Base-by-base conservation (phyloP, 35 echinoderm and acorn worm genomes). In the Lytechinus pictus region DNA sequence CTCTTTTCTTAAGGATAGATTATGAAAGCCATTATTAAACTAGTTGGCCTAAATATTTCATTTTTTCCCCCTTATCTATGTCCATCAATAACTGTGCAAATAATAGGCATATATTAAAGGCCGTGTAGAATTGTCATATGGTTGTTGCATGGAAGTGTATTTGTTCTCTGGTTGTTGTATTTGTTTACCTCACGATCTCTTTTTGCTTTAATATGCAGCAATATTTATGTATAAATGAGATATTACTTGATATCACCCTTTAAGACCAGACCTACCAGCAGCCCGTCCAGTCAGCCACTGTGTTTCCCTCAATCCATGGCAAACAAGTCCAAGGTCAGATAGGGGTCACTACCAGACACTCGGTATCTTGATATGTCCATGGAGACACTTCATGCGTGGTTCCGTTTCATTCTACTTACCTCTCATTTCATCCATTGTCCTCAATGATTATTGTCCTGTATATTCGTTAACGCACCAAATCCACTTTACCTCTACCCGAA, bases 331-430 rank as follows among this genome's bases (percentile, higher is more conserved):
- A 54, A 90, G 88, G 88, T 90, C 88, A 90, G 16, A 33, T 9
- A 44, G 28, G 88, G 88, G 88, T 90, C 88, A 90, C 10, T 33
- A 90, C 9, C 16, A 52, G 52, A 28, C 27, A 13, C 88, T 90
- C 9, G n/a, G 88, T 90, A 52, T 90, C 88, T 54, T 90, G 29
- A 44, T 90, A 16, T 24, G 66, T 71, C 66, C 66, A 90, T 54
- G 28, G 88, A 33, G 87, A 54, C 88, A 5, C 88, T 21, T 27
- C 88, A 90, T 90, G 29, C 88, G 27, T 90, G 88, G 88, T 90
- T 90, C 88, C 88, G 88, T 52, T 90, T 90, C 88, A 90, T 90
- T 90, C 16, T 90, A 21, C 88, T 90, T 44, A 13, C 11, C 88
- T 90, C 88, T 90, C 88, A 52, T 52, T 52, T 89, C 87, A 90